A percentile compares a stretch with the other conserved stretches of the same genome.
phyloP scores from a whole-genome alignment of 2,888 invertebrate genomes.

The Falcaria lacertinaria region DNA sequence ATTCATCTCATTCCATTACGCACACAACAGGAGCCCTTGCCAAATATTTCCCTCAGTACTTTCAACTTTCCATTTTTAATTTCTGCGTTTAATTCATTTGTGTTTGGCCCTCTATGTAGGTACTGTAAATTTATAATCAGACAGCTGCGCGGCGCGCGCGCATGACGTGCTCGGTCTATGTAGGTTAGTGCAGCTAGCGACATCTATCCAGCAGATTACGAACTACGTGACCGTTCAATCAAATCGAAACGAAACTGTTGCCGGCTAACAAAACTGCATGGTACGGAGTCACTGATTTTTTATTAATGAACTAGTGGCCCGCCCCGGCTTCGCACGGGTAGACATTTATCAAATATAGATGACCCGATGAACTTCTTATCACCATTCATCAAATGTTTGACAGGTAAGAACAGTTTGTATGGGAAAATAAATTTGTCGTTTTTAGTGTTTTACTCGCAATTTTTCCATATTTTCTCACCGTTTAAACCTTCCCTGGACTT shows the following conservation, averaged over 20 bases:
- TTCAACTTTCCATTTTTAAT: not conserved
- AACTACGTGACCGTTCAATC: constrained; percentile 36
- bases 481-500: too few relatives aligned
- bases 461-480: too few relatives aligned
- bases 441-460: too few relatives aligned
- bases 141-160: constrained; percentile 62
- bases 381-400: too few relatives aligned
- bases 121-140: constrained; percentile 50
- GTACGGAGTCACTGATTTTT: not conserved
- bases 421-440: too few relatives aligned
- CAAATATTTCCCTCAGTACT: not conserved
- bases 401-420: too few relatives aligned
- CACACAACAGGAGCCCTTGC: not conserved
- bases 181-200: constrained; percentile 62
- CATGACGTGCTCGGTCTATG: constrained; percentile 41
- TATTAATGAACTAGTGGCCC: too few relatives aligned
- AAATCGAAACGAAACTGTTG: constrained; percentile 12
- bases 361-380: too few relatives aligned
- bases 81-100: constrained; percentile 16
- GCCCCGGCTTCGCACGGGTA: too few relatives aligned
- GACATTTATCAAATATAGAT: too few relatives aligned
- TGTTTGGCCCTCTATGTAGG: constrained; percentile 9
- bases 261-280: constrained; percentile 13
- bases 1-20: not conserved
- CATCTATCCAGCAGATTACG: constrained; percentile 51